These are phyloP conservation scores for Capromys pilorides DNA, from an alignment of 2,797 vertebrate species.

Conservation along the genomic window DNA sequence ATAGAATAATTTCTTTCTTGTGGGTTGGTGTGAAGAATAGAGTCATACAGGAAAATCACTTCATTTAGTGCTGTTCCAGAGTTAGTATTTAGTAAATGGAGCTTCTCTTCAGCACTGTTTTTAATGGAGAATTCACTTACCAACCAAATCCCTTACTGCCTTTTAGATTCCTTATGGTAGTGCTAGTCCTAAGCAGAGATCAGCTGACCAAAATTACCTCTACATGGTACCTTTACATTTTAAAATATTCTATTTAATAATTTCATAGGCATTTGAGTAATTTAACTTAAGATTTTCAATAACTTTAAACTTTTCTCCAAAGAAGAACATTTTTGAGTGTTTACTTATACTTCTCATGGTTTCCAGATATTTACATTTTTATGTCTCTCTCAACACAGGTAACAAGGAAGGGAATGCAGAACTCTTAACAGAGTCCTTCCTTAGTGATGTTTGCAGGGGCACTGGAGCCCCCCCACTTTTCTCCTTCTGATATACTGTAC, in stretches of 20 bases:
- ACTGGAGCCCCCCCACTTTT: not conserved
- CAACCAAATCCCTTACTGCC: not conserved
- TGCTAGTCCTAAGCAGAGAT: not conserved
- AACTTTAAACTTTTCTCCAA: slow-evolving; percentile 53
- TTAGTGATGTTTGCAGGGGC: not conserved
- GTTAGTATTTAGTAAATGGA: not conserved
- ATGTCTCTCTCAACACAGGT: slow-evolving; percentile 52
- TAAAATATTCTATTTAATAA: slow-evolving; percentile 50
- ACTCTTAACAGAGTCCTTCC: not conserved
- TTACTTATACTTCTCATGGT: slow-evolving; percentile 43
- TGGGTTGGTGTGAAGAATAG: not conserved
- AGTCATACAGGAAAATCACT: not conserved
- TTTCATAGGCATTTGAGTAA: slow-evolving; percentile 34
- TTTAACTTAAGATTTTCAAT: slow-evolving; percentile 43
- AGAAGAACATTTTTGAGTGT: slow-evolving; percentile 35
- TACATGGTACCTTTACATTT: slow-evolving; percentile 1
- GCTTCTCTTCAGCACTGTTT: not conserved
- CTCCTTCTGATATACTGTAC: not conserved
- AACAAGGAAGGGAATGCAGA: not conserved
- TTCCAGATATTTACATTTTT: slow-evolving; percentile 55
- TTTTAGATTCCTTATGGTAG: slow-evolving; percentile 17
- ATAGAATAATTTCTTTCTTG: not conserved
- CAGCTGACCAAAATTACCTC: slow-evolving; percentile 16
- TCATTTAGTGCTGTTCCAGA: not conserved
- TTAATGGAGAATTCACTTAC: slow-evolving; percentile 17